A percentile compares a stretch with the other conserved stretches of the same genome.
phyloP scores from a whole-genome alignment of 2,797 vertebrate genomes.

The Pantherophis alleghaniensis region DNA sequence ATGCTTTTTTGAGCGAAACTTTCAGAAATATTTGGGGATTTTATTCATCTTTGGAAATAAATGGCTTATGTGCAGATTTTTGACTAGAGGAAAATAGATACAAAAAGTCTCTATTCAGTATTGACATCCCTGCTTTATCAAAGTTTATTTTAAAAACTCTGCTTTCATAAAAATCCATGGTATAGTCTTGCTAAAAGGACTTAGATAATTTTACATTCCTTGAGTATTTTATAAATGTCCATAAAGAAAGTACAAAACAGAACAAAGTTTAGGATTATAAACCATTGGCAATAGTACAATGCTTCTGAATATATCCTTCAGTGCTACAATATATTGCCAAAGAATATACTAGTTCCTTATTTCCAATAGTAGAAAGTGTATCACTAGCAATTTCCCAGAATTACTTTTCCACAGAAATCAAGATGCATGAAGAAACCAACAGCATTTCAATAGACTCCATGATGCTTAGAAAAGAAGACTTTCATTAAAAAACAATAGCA shows the following conservation, averaged over 20 bases:
- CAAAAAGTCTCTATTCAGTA: neutral
- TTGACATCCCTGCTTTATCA: neutral
- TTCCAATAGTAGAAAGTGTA: neutral
- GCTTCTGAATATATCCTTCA: neutral
- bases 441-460: neutral
- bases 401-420: neutral
- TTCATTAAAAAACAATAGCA: neutral
- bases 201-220: neutral
- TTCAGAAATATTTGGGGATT: neutral
- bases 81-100: neutral
- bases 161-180: neutral
- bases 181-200: neutral
- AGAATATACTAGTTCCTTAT: neutral
- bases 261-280: neutral
- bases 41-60: neutral
- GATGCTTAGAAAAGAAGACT: neutral
- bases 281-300: neutral
- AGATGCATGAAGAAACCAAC: neutral
- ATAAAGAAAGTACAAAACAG: neutral
- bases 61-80: neutral
- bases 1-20: neutral
- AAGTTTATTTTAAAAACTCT: neutral
- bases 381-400: neutral
- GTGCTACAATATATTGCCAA: neutral
- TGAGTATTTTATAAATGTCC: neutral